Base-by-base conservation (phyloP, 2,113 vertebrate genomes). In the Poicephalus gulielmi region DNA sequence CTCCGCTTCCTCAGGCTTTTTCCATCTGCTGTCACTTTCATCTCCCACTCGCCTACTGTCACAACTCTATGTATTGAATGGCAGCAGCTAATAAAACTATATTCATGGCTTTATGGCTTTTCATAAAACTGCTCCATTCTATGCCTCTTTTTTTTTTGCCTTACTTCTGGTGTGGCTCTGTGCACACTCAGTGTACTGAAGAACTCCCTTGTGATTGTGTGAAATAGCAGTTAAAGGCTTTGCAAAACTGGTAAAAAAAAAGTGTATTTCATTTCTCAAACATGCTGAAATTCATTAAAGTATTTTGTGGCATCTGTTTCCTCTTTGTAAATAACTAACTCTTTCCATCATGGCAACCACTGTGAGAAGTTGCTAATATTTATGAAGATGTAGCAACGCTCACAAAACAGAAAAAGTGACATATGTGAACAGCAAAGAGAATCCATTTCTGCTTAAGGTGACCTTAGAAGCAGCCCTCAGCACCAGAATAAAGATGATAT, bases 331-430 rank as follows among this genome's bases (percentile, higher is more conserved):
- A 80, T 57, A 93, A 94, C 53, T 87, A 60, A 80, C 18, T 64
- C 53, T 62, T 84, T 92, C 92, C 43, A 69, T 73, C 31, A 13
- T 44, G 60, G 60, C 76, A 92, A 81, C 33, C 39, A 14, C 64
- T 90, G 27, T 33, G 86, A 93, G 83, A 93, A 86, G 62, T 33
- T 50, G 80, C 76, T 71, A 46, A 46, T 81, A 90, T 91, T 94
- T 94, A 60, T 75, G 50, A 82, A 66, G 39, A 68, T 5, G 2
- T 64, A 88, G 92, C 71, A 95, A 93, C 59, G 14, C 43, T 68
- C 60, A 13, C 2, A 86, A 68, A 94, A 41, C 46, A 90, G 82
- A 78, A 94, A 85, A 77, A 86, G 52, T 81, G 64, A 49, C 83
- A 24, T 30, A 57, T 35, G 14, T n/a, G 39, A 89, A 68, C 47